phyloP scores from a whole-genome alignment of 2,797 vertebrate genomes.

The Sternarchorhynchus goeldii region DNA sequence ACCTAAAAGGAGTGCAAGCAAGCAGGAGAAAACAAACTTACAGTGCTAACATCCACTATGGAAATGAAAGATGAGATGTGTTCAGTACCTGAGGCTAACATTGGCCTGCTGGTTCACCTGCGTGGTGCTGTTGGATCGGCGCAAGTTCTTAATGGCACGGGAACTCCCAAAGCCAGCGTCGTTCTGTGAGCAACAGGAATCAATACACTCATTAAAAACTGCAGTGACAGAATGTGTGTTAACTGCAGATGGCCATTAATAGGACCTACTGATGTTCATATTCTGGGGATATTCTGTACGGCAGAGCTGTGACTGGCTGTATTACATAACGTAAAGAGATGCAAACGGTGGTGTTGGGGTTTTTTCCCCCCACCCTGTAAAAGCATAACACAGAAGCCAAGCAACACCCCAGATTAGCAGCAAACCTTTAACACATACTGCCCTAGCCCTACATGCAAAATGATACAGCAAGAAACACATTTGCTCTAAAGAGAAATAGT shows the following conservation, averaged over 20 bases:
- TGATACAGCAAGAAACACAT: no score
- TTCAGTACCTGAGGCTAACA: slow-evolving; percentile 74
- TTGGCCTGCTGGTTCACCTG: slow-evolving; percentile 83
- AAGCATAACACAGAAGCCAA: no score
- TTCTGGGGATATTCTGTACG: no score
- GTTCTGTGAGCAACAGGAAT: slow-evolving; percentile 69
- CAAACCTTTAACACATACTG: no score
- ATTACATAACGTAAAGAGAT: no score
- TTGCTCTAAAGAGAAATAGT: no score
- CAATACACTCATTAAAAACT: neutral
- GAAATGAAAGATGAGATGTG: slow-evolving; percentile 7
- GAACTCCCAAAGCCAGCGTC: slow-evolving; percentile 68
- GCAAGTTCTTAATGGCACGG: slow-evolving; percentile 88
- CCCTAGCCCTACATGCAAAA: no score
- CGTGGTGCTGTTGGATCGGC: slow-evolving; percentile 89
- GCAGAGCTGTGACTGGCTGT: no score
- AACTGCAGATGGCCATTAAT: neutral
- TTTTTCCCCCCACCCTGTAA: no score
- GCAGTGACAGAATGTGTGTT: neutral
- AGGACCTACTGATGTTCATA: no score
- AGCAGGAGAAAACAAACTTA: neutral
- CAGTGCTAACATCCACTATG: neutral
- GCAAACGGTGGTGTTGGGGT: no score
- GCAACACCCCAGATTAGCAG: no score
- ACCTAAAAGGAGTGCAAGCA: neutral